These are phyloP conservation scores for Enteromius fasciolatus DNA, from an alignment of 2,797 vertebrate genomes.

Conservation along the genomic window DNA sequence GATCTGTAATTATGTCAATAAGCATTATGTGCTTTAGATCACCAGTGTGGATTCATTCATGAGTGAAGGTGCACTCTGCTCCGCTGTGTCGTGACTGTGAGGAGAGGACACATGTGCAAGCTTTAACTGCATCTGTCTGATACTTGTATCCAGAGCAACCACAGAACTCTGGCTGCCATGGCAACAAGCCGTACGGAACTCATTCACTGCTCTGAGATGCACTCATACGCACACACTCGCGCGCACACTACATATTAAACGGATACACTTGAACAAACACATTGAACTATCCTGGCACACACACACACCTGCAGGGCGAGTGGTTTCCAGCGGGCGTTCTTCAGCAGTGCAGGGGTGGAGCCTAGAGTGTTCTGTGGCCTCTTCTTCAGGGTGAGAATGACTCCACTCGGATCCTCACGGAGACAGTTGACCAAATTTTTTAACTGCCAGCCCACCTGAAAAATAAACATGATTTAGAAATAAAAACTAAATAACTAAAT, in stretches of 20 bases:
- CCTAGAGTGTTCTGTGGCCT: constrained; percentile 81
- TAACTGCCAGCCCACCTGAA: constrained; percentile 73
- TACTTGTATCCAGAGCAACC: constrained; percentile 60
- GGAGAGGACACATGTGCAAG: constrained; percentile 52
- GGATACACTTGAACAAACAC: constrained; percentile 33
- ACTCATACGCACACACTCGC: constrained; percentile 16
- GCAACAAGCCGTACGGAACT: constrained; percentile 43
- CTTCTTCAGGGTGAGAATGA: constrained; percentile 82
- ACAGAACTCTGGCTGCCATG: constrained; percentile 49
- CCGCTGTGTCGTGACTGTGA: constrained; percentile 54
- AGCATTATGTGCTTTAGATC: constrained; percentile 12
- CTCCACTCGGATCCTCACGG: constrained; percentile 81
- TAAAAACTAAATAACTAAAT: neutral
- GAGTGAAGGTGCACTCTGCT: constrained; percentile 32
- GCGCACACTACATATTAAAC: constrained; percentile 37
- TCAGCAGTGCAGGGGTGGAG: constrained; percentile 79
- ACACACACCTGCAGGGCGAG: constrained; percentile 77
- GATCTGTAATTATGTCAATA: constrained; percentile 1
- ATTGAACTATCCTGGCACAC: constrained; percentile 33
- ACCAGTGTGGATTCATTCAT: constrained; percentile 31
- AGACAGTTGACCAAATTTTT: constrained; percentile 82
- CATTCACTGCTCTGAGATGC: constrained; percentile 28
- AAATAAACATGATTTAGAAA: constrained; percentile 3
- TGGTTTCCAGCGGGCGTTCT: constrained; percentile 82
- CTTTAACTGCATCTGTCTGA: constrained; percentile 51